Evolutionary conservation across 1,140 invertebrate genomes (phyloP).

Genomic region (Cyphomyrmex costatus): DNA sequence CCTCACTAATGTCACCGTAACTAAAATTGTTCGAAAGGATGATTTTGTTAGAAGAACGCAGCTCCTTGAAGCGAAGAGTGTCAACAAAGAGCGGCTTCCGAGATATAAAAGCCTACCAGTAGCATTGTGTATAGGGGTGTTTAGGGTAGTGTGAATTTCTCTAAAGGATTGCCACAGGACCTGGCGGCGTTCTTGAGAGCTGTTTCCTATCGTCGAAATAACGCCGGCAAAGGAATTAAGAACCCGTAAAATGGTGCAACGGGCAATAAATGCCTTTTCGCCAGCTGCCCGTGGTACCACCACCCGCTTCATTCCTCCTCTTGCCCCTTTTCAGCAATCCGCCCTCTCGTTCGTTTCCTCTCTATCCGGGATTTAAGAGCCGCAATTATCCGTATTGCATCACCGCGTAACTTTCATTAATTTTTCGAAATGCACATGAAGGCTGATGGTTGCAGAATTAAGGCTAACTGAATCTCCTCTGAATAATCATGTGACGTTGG

Average conservation of each 20-base stretch:
- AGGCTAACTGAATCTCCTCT: slow-evolving; percentile 61
- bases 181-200: slow-evolving; percentile 74
- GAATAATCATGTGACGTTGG: slow-evolving; percentile 16
- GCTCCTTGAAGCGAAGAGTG: slow-evolving; percentile 25
- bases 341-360: slow-evolving; percentile 37
- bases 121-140: slow-evolving; percentile 66
- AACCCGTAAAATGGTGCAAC: slow-evolving; percentile 83
- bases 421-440: slow-evolving; percentile 66
- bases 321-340: not conserved
- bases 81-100: slow-evolving; percentile 55
- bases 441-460: slow-evolving; percentile 44
- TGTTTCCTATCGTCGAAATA: slow-evolving; percentile 66
- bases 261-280: slow-evolving; percentile 85
- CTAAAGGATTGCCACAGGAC: slow-evolving; percentile 76
- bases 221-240: slow-evolving; percentile 81
- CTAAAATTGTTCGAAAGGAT: slow-evolving; percentile 34
- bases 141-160: slow-evolving; percentile 77
- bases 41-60: slow-evolving; percentile 36
- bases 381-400: slow-evolving; percentile 68
- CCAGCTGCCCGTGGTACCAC: slow-evolving; percentile 78
- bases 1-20: slow-evolving; percentile 13
- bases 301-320: slow-evolving; percentile 51
- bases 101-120: slow-evolving; percentile 37
- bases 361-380: slow-evolving; percentile 68
- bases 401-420: slow-evolving; percentile 73